Percentiles rank a stretch among this genome's conserved stretches.
These are phyloP conservation scores for Peucedramus taeniatus DNA, from an alignment of 2,113 vertebrate species.

Conservation along the genomic window DNA sequence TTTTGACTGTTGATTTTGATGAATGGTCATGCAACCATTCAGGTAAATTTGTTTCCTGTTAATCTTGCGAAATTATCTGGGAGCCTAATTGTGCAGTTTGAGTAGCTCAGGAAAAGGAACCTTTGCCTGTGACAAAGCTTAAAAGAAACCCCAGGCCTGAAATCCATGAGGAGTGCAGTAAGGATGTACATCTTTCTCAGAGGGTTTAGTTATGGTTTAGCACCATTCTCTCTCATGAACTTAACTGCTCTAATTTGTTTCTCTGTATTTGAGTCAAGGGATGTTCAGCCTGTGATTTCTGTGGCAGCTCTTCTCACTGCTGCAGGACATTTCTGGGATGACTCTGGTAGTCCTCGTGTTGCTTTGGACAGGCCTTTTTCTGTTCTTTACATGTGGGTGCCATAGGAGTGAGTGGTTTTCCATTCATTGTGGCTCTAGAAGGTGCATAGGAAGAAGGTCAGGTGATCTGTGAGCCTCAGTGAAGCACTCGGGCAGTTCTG, in stretches of 20 bases:
- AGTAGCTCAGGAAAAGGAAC: background rate
- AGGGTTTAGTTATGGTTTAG: background rate
- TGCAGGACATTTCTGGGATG: background rate
- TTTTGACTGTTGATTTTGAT: background rate
- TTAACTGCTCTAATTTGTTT: background rate
- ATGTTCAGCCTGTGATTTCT: background rate
- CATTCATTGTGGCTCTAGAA: background rate
- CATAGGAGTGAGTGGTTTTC: background rate
- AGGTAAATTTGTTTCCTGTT: background rate
- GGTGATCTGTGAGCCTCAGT: background rate
- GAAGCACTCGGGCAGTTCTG: rapidly evolving
- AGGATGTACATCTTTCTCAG: background rate
- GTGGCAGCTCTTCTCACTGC: background rate
- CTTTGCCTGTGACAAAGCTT: background rate
- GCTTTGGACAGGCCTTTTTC: background rate
- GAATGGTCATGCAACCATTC: rapidly evolving
- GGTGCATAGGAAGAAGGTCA: background rate
- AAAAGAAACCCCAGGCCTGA: background rate
- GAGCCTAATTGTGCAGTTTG: background rate
- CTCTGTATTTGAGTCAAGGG: background rate
- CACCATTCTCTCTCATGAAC: rapidly evolving
- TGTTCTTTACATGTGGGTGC: background rate
- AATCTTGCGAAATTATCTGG: background rate
- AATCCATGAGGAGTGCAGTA: background rate
- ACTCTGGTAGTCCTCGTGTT: background rate